Base-by-base conservation (phyloP, 2,888 invertebrate genomes). In the Ptychoptera albimana region DNA sequence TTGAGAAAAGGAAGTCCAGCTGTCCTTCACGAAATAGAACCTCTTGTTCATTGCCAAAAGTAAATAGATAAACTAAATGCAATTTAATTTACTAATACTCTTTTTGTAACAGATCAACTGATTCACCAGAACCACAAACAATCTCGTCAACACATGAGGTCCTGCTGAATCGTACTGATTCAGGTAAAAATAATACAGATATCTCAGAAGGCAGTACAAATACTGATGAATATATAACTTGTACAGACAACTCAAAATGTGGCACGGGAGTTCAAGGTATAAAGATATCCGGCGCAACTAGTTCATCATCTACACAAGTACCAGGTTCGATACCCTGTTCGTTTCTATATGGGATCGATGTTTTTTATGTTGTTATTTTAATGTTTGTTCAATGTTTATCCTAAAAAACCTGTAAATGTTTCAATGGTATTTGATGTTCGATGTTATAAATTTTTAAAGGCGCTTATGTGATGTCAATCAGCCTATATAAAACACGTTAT, bases 211-310 rank as follows among this genome's bases (percentile, higher is more conserved):
- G 86, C 55, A 88, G 88, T 48, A 82, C 75, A 3, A 74, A 81
- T 36, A 80, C 80, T 14, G 87, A 88, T 63, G 88, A 88, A 64
- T 88, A 88, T 62, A 80, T 85, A 51, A 88, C 88, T 53, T 88
- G 88, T 59, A 88, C 80, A 44, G 80, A 81, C 57, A 81, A 76
- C 56, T 81, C 80, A 13, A 74, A 78, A 62, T 68, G 63, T 54
- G 40, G 40, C 15, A 15, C 40, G 13, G 35, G 42, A 16, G 69
- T 60, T 59, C 69, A 57, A 68, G 70, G 66, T 70, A 71, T 59
- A 63, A 67, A 63, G 65, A 69, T 15, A 15, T 16, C 35, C 38
- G 23, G 23, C 23, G 44, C 57, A 57, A 57, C 67, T 63, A 59
- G 60, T 51, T 64, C 64, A 59, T 62, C 64, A 53, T 60, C 64